These are phyloP conservation scores for Polydrusus tereticollis DNA, from an alignment of 2,888 invertebrate species.

Conservation along the genomic window DNA sequence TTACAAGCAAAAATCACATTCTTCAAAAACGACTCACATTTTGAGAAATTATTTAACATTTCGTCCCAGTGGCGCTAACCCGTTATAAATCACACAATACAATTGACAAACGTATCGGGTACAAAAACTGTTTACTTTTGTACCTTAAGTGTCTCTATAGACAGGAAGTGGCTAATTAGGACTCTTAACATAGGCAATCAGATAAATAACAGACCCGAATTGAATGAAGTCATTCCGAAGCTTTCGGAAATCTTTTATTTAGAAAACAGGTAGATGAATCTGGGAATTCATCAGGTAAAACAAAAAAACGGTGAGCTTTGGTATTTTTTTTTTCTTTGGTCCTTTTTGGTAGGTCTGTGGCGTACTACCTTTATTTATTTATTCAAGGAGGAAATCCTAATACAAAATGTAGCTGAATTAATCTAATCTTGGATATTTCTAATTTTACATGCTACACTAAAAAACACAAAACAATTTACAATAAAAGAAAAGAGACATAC, in stretches of 20 bases:
- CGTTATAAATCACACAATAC: slow-evolving; percentile 17
- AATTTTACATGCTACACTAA: no score
- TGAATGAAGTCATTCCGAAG: slow-evolving; percentile 43
- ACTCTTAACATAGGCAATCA: slow-evolving; percentile 21
- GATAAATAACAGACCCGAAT: slow-evolving; percentile 18
- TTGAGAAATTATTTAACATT: neutral
- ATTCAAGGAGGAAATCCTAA: no score
- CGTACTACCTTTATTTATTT: neutral
- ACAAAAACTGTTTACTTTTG: slow-evolving; percentile 15
- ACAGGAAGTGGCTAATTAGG: slow-evolving; percentile 44
- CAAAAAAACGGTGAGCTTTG: slow-evolving; percentile 15
- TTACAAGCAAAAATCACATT: neutral
- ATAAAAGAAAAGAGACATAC: no score
- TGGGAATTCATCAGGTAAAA: slow-evolving; percentile 25
- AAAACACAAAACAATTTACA: no score
- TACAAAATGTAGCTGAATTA: no score
- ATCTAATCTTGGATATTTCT: no score
- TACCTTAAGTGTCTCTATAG: slow-evolving; percentile 15
- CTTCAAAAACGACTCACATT: neutral
- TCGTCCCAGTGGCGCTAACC: slow-evolving; percentile 7
- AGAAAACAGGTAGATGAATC: slow-evolving; percentile 24
- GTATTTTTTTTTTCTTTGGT: slow-evolving; percentile 1
- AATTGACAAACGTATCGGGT: slow-evolving; percentile 13
- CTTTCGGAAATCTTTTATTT: neutral
- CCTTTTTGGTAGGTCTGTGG: neutral